These are phyloP conservation scores for Rhizomys pruinosus DNA, from an alignment of 2,113 vertebrate species.

Conservation along the genomic window DNA sequence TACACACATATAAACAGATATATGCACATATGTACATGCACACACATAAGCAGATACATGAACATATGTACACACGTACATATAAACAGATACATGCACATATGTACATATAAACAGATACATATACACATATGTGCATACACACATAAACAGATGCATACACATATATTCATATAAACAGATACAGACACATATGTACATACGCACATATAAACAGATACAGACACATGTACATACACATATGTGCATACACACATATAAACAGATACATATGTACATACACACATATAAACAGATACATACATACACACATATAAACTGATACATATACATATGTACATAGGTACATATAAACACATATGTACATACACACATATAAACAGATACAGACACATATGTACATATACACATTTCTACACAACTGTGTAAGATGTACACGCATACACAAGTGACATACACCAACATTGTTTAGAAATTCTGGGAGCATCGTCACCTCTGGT, in stretches of 20 bases:
- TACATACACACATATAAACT: too few relatives aligned
- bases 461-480: neutral
- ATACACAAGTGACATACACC: neutral
- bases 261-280: neutral
- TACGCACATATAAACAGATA: too few relatives aligned
- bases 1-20: neutral
- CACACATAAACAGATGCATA: too few relatives aligned
- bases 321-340: neutral
- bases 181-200: too few relatives aligned
- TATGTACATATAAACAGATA: neutral
- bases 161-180: neutral
- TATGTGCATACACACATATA: neutral
- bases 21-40: neutral
- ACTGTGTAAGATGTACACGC: neutral
- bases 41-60: too few relatives aligned
- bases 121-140: too few relatives aligned
- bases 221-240: neutral
- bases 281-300: too few relatives aligned
- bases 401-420: neutral
- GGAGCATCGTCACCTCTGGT: neutral
- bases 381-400: neutral
- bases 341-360: neutral
- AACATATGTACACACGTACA: too few relatives aligned
- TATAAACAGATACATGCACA: too few relatives aligned
- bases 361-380: too few relatives aligned